Base-by-base conservation (phyloP, 2,797 vertebrate species). In the Babyrousa celebensis region DNA sequence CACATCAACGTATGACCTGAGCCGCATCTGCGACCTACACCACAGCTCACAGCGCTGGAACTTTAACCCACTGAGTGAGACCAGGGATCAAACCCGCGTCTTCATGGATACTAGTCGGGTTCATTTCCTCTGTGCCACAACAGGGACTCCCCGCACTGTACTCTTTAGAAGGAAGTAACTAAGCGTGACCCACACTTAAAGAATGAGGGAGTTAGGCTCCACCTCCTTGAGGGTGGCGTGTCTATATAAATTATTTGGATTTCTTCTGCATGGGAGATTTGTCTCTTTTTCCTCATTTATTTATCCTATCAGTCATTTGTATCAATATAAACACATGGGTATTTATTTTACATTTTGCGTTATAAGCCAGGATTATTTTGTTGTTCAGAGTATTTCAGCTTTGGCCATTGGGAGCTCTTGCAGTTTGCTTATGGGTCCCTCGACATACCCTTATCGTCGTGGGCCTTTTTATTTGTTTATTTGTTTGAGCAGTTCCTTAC, bases 311-410 rank as follows among this genome's bases (percentile, higher is more conserved):
- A 68, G 32, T 70, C 60, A 85, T 71, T 88, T 89, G 32, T 65
- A 78, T 83, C 17, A 83, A 8, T 87, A 79, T 82, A 20, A n/a
- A 63, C 32, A 89, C 25, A 18, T 10, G 32, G 54, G 54, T 90
- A 68, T 32, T 91, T 86, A 70, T 79, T 85, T 92, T 92, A 56
- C 67, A 52, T 14, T 89, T 95, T 85, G 60, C 32, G 21, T 92
- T 74, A 11, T 94, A 94, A 92, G 36, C 70, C 52, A 80, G 48
- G 92, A 92, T 89, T 85, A 70, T 67, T 93, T 78, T 52, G 6
- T 94, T 85, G 32, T 12, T 87, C 60, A 79, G 8, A 84, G 25
- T 72, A 18, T 88, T 91, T 63, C 70, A 65, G 23, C 40, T 80
- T 91, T 84, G 65, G 71, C 12, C 11, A 17, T 78, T 84, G 77